Percentiles rank a stretch among this genome's conserved stretches.
Conservation (phyloP, 2,113 vertebrate genomes). For the Pollachius pollachius region DNA sequence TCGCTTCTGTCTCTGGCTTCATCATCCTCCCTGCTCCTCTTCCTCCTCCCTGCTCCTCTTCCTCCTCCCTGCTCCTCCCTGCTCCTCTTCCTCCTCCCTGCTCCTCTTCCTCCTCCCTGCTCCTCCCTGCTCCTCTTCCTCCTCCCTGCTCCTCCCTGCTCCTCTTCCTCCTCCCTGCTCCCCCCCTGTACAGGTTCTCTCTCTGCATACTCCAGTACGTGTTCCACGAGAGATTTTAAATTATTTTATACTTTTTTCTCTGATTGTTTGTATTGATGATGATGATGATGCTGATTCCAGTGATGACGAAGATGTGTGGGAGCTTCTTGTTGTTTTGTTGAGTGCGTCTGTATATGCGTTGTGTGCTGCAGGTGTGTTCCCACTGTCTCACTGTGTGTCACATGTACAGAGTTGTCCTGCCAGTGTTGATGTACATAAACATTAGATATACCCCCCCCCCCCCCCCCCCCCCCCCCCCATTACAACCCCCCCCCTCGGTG, state of each 20-base stretch:
- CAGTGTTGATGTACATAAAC: slow-evolving; percentile 84
- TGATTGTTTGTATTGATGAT: slow-evolving; percentile 83
- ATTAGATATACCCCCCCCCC: slow-evolving; percentile 81
- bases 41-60: slow-evolving; percentile 8
- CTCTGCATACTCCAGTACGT: slow-evolving; percentile 57
- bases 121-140: too few relatives aligned
- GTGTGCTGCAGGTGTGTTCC: slow-evolving; percentile 84
- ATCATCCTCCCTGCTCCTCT: slow-evolving; percentile 4
- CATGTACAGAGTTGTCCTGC: slow-evolving; percentile 93
- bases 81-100: too few relatives aligned
- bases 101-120: too few relatives aligned
- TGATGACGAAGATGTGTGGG: slow-evolving; percentile 71
- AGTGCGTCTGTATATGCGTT: slow-evolving; percentile 88
- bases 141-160: too few relatives aligned
- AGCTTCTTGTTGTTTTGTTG: slow-evolving; percentile 78
- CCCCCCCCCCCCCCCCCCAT: too few relatives aligned
- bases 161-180: too few relatives aligned
- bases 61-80: too few relatives aligned
- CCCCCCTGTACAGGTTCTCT: slow-evolving; percentile 52
- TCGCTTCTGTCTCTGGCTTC: slow-evolving; percentile 65
- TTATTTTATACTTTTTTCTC: slow-evolving; percentile 94
- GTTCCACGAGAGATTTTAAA: slow-evolving; percentile 84
- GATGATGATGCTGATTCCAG: slow-evolving; percentile 83
- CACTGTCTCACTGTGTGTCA: slow-evolving; percentile 80
- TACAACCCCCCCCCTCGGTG: too few relatives aligned